These are phyloP conservation scores for Cacatua alba DNA, from an alignment of 2,113 vertebrate species.

Conservation along the genomic window DNA sequence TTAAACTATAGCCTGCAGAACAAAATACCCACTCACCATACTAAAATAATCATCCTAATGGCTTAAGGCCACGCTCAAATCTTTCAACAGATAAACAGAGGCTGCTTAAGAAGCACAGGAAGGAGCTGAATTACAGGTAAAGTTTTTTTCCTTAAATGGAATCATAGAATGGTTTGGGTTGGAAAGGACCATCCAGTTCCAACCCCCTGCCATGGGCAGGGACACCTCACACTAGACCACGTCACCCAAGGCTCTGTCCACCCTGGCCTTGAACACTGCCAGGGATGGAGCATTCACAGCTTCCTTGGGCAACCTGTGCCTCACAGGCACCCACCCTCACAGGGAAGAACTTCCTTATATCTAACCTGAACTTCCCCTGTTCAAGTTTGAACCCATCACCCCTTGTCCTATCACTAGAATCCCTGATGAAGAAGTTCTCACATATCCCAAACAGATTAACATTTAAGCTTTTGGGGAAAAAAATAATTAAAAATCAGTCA, in stretches of 20 bases:
- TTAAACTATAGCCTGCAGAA: slow-evolving; percentile 60
- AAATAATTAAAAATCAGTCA: background rate
- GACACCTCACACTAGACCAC: background rate
- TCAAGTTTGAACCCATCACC: background rate
- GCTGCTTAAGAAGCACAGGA: background rate
- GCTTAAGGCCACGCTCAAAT: slow-evolving; percentile 10
- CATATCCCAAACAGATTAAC: background rate
- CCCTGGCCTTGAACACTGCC: background rate
- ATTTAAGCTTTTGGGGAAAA: background rate
- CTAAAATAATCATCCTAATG: slow-evolving; percentile 53
- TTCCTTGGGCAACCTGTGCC: background rate
- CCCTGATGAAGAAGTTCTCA: background rate
- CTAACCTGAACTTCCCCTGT: background rate
- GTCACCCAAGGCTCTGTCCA: background rate
- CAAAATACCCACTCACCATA: slow-evolving; percentile 50
- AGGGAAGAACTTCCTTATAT: background rate
- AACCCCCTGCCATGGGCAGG: background rate
- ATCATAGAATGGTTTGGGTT: background rate
- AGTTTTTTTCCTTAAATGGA: background rate
- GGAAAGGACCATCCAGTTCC: background rate
- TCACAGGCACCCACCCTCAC: background rate
- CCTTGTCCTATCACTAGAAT: background rate
- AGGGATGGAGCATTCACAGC: background rate
- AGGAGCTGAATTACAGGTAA: background rate
- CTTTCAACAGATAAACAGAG: background rate